phyloP scores from a whole-genome alignment of 1,140 invertebrate genomes.

The Aradophagus sp. region DNA sequence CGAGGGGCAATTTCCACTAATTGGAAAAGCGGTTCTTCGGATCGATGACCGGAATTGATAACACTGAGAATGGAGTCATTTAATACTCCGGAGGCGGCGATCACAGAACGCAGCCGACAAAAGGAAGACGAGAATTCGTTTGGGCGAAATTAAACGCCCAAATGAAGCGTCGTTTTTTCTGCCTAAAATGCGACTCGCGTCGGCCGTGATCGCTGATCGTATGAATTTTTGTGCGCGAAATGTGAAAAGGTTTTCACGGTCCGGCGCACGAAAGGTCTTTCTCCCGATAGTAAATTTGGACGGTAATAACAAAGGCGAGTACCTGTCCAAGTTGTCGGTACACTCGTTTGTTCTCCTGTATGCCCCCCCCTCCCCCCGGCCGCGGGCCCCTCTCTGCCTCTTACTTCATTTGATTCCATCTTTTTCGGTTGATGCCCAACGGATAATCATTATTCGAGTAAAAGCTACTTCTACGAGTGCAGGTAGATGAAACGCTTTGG shows the following conservation, averaged over 20 bases:
- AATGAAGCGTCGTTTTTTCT: slow-evolving; percentile 43
- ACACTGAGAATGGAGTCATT: too few species aligned
- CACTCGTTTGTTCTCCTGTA: slow-evolving; percentile 50
- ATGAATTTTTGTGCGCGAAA: slow-evolving; percentile 48
- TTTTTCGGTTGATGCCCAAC: slow-evolving; percentile 44
- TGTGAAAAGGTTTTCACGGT: slow-evolving; percentile 58
- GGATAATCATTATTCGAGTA: slow-evolving; percentile 57
- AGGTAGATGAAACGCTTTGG: slow-evolving; percentile 51
- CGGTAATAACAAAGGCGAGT: slow-evolving; percentile 57
- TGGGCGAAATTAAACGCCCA: slow-evolving; percentile 38
- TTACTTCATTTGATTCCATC: slow-evolving; percentile 32
- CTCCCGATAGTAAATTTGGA: slow-evolving; percentile 45
- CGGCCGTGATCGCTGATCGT: slow-evolving; percentile 26
- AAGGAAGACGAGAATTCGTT: slow-evolving; percentile 12
- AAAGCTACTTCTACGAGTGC: slow-evolving; percentile 52
- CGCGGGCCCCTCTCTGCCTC: slow-evolving; percentile 16
- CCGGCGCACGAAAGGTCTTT: slow-evolving; percentile 53
- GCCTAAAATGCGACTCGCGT: slow-evolving; percentile 18
- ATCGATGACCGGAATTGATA: too few species aligned
- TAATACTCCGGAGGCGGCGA: too few species aligned
- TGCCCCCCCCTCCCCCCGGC: slow-evolving; percentile 19
- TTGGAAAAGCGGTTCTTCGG: too few species aligned
- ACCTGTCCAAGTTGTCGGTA: slow-evolving; percentile 56
- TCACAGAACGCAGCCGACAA: too few species aligned
- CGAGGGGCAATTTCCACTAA: too few species aligned